phyloP scores from a whole-genome alignment of 2,797 vertebrate species.

The Hafferia zeledoni region DNA sequence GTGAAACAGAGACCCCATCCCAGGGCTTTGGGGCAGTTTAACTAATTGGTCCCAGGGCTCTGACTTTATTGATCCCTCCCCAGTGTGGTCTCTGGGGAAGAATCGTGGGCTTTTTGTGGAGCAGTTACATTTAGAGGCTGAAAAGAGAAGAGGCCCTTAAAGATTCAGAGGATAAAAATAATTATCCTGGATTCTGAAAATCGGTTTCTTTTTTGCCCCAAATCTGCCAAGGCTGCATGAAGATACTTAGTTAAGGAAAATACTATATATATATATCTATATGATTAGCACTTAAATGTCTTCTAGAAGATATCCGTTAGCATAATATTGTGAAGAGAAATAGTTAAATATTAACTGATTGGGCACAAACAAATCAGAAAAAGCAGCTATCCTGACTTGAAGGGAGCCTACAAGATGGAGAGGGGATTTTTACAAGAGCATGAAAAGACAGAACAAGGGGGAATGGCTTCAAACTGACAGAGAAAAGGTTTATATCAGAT shows the following conservation, averaged over 20 bases:
- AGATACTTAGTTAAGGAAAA: background rate
- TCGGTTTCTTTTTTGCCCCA: background rate
- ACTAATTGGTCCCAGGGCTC: background rate
- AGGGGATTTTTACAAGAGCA: background rate
- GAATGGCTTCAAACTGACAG: background rate
- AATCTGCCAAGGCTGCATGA: background rate
- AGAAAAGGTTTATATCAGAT: fast-evolving
- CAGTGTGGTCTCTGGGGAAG: background rate
- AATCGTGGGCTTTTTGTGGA: background rate
- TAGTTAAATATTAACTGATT: background rate
- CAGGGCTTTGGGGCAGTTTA: background rate
- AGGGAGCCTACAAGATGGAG: background rate
- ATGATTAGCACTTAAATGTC: background rate
- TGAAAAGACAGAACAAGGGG: background rate
- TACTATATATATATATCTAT: background rate
- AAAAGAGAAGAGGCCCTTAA: background rate
- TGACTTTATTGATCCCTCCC: background rate
- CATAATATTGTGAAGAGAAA: background rate
- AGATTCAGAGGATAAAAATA: background rate
- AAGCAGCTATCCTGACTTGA: background rate
- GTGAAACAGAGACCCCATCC: background rate
- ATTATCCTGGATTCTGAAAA: background rate
- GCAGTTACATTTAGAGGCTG: background rate
- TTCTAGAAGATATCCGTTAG: background rate
- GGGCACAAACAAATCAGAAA: background rate